These are phyloP conservation scores for Leptinotarsa haldemani DNA, from an alignment of 2,888 invertebrate species.

Conservation along the genomic window DNA sequence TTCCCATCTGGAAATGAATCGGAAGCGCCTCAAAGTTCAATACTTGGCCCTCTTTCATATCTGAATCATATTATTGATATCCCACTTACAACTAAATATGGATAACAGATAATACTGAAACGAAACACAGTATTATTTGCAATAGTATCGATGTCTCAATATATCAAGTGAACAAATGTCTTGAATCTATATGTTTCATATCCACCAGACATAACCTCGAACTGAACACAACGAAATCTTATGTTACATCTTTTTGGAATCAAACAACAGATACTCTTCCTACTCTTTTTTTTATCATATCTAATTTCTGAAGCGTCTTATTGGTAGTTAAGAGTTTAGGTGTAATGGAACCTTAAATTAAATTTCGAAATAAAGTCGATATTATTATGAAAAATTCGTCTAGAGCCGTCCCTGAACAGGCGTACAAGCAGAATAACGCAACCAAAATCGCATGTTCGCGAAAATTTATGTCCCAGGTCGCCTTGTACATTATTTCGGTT, in stretches of 20 bases:
- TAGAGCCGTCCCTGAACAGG: neutral
- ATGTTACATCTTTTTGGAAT: neutral
- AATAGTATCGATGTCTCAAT: neutral
- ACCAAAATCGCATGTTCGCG: slow-evolving; percentile 33
- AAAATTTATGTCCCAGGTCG: slow-evolving; percentile 28
- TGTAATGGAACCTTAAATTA: neutral
- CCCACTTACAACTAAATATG: neutral
- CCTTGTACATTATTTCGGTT: slow-evolving; percentile 22
- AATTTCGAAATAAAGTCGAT: neutral
- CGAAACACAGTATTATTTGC: neutral
- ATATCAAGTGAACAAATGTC: neutral
- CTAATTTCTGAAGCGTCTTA: no score
- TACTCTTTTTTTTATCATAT: no score
- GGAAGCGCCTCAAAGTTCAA: no score
- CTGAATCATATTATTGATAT: neutral
- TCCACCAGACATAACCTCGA: neutral
- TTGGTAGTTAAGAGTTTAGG: neutral
- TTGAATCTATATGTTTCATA: neutral
- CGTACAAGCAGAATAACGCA: slow-evolving; percentile 18
- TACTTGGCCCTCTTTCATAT: no score
- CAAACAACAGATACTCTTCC: neutral
- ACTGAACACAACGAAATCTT: neutral
- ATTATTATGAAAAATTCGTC: neutral
- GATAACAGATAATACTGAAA: neutral
- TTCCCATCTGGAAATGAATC: no score